Evolutionary conservation across 2,888 invertebrate genomes (phyloP).

Genomic region (Ormyrus rosae): DNA sequence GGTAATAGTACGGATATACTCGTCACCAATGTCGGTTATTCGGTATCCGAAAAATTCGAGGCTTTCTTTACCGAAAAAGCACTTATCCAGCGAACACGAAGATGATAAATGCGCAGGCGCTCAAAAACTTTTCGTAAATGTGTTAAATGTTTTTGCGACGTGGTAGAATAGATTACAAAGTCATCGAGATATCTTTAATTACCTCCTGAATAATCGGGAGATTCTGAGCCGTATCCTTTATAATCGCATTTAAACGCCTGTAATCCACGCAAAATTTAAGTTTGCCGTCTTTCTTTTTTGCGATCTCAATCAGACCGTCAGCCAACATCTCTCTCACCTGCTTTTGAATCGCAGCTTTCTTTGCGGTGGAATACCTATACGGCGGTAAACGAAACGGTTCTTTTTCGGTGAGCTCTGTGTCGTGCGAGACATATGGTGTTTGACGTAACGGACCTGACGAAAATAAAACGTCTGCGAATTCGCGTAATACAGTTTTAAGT

Average conservation of each 20-base stretch:
- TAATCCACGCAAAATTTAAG: conserved; percentile 58
- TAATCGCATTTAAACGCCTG: conserved; percentile 59
- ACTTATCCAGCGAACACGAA: too few relatives aligned
- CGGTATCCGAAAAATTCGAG: too few relatives aligned
- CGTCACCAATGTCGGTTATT: too few relatives aligned
- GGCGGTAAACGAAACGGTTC: neutral
- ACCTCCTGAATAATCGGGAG: conserved; percentile 60
- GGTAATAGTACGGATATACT: too few relatives aligned
- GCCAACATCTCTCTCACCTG: conserved; percentile 57
- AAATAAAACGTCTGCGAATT: neutral
- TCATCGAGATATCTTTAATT: too few relatives aligned
- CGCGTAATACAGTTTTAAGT: neutral
- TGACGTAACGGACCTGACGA: neutral
- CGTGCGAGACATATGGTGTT: neutral
- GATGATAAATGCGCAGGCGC: too few relatives aligned
- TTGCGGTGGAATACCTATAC: neutral
- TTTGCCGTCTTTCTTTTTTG: conserved; percentile 53
- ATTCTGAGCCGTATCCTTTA: conserved; percentile 55
- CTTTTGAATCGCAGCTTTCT: conserved; percentile 34
- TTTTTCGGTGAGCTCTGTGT: neutral
- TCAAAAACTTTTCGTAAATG: too few relatives aligned
- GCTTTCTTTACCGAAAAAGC: too few relatives aligned
- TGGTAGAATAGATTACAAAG: too few relatives aligned
- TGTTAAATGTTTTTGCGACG: too few relatives aligned
- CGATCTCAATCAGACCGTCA: conserved; percentile 55